Base-by-base conservation (phyloP, 2,888 invertebrate genomes). In the Craniophora ligustri region DNA sequence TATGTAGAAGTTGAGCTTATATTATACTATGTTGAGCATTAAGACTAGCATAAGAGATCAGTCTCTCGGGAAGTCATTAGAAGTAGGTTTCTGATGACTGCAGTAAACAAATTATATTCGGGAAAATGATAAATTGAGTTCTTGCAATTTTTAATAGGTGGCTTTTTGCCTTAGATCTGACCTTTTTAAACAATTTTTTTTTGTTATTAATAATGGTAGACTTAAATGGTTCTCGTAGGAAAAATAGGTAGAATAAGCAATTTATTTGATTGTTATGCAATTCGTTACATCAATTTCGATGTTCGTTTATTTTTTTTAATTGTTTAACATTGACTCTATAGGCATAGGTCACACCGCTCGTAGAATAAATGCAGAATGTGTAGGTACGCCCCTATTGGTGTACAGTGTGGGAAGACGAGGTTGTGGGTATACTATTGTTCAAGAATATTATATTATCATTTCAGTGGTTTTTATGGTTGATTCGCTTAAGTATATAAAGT, bases 311-410 rank as follows among this genome's bases (percentile, higher is more conserved):
- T 47, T 56, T 47, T 56, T 69, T 66, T 56, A 65, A 59, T 64
- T 59, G 56, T 61, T 72, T 62, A 62, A 65, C 73, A 72, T 72
- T 72, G 72, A 72, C 70, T 70, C 35, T 30, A 45, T 38, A 31
- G 5, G 35, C 18, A 51, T 71, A 34, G 57, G 57, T 57, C 47
- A 61, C 31, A 61, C 31, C 45, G 60, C 35, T 47, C 39, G 36
- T 31, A 30, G 11, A 50, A 3, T 30, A 21, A 39, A 62, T 49
- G 35, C 28, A 49, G 35, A 30, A 44, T 13, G 35, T 42, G 45
- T 21, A 41, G 34, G 30, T 53, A 70, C 67, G 70, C 67, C 70
- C 54, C 53, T 58, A 46, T 46, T 56, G 31, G 35, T 26, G 21
- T 26, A 16, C 34, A 34, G 40, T 45, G 54, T 66, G 34, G 65